Conservation (phyloP, 1,140 invertebrate species). For the Paraescarpia echinospica region DNA sequence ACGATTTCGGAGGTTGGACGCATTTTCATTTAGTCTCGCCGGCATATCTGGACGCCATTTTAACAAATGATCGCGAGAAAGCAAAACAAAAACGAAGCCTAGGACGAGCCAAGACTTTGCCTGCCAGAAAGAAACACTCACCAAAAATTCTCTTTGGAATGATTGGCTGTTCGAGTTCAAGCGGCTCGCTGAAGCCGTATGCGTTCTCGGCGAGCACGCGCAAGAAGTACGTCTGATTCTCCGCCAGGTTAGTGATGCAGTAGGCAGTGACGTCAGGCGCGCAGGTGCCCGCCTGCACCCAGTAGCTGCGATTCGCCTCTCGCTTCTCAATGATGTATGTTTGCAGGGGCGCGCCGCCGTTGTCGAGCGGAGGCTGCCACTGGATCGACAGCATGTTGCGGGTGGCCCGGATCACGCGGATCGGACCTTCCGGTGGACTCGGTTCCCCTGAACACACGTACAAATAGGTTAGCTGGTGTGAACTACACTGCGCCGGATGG, state of each 20-base stretch:
- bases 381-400: constrained; percentile 75
- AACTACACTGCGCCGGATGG: background rate
- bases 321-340: constrained; percentile 91
- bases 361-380: constrained; percentile 71
- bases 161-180: constrained; percentile 48
- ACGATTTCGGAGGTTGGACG: background rate
- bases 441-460: constrained; percentile 25
- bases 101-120: too few relatives aligned
- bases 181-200: constrained; percentile 45
- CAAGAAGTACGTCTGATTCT: constrained; percentile 38
- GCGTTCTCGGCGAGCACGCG: constrained; percentile 53
- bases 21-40: background rate
- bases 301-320: constrained; percentile 37
- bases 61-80: background rate
- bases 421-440: constrained; percentile 20
- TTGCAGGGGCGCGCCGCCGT: constrained; percentile 85
- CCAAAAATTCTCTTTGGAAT: constrained; percentile 51
- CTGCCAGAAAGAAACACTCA: constrained; percentile 22
- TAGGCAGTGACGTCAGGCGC: constrained; percentile 31
- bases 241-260: constrained; percentile 29
- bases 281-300: constrained; percentile 35
- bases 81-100: too few relatives aligned
- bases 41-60: background rate
- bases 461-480: background rate
- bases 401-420: constrained; percentile 59